phyloP scores from a whole-genome alignment of 2,888 invertebrate species.

The Acleris sparsana region DNA sequence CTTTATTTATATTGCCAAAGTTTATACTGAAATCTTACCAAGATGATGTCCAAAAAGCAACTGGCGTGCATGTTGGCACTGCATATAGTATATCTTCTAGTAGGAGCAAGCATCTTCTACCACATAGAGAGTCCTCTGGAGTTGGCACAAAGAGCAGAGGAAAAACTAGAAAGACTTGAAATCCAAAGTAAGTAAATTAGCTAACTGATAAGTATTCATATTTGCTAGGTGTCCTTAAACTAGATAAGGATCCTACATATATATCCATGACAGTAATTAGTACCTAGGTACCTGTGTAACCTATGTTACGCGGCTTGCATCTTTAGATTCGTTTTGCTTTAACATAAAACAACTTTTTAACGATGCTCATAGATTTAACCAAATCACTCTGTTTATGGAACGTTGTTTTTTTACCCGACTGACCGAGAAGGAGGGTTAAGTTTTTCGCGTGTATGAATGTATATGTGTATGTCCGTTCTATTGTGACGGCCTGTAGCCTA shows the following conservation, averaged over 20 bases:
- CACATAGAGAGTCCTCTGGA: slow-evolving; percentile 91
- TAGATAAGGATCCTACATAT: slow-evolving; percentile 27
- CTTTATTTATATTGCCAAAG: slow-evolving; percentile 39
- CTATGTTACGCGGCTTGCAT: slow-evolving; percentile 8
- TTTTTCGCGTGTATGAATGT: too few relatives aligned
- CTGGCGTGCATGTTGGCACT: slow-evolving; percentile 89
- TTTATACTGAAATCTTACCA: slow-evolving; percentile 59
- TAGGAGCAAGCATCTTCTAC: slow-evolving; percentile 94
- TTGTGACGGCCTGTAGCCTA: too few relatives aligned
- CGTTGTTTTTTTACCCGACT: too few relatives aligned
- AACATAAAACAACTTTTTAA: not conserved
- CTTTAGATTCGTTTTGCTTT: not conserved
- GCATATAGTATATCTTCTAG: slow-evolving; percentile 89
- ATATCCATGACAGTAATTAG: slow-evolving; percentile 28
- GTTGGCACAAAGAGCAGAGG: slow-evolving; percentile 81
- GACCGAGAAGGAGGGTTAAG: too few relatives aligned
- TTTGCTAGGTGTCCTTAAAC: slow-evolving; percentile 33
- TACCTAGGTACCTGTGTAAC: too few relatives aligned
- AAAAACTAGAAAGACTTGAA: slow-evolving; percentile 85
- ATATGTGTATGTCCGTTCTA: too few relatives aligned
- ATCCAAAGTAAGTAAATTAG: slow-evolving; percentile 86
- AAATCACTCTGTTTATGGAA: not conserved
- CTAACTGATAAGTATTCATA: slow-evolving; percentile 40
- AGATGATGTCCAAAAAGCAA: slow-evolving; percentile 92
- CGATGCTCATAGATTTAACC: not conserved